Percentiles rank a stretch among this genome's conserved stretches.
Conservation (phyloP, 2,797 vertebrate species). For the Melanotaenia trifasciata region DNA sequence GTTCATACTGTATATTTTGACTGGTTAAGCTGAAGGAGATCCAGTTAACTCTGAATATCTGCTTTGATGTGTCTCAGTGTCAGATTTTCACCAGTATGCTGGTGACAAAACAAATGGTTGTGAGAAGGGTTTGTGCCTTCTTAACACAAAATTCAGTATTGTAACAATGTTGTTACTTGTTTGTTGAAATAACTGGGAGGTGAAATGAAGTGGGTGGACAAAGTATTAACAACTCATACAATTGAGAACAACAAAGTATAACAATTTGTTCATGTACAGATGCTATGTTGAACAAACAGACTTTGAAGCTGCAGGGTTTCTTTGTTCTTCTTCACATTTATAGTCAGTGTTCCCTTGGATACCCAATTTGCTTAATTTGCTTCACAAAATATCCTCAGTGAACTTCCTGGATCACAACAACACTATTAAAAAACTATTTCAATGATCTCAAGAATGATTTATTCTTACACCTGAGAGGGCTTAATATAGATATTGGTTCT, state of each 20-base stretch:
- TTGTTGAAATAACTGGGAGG: background rate
- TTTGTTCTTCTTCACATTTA: background rate
- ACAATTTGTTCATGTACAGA: background rate
- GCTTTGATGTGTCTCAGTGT: background rate
- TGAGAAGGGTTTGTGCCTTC: background rate
- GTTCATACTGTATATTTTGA: background rate
- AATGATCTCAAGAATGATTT: too few species aligned
- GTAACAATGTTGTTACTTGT: background rate
- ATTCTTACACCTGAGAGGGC: background rate
- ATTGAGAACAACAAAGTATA: background rate
- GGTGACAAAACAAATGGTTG: background rate
- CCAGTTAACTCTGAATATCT: background rate
- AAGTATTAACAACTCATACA: fast-evolving
- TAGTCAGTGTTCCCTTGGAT: background rate
- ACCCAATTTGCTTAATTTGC: slow-evolving; percentile 34
- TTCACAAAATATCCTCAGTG: slow-evolving; percentile 24
- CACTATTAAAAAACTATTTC: too few species aligned
- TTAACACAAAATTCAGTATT: background rate
- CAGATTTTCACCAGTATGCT: background rate
- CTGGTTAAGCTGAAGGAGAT: background rate
- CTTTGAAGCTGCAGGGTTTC: background rate
- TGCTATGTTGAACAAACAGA: background rate
- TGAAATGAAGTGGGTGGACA: background rate
- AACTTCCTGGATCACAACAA: slow-evolving; percentile 10
- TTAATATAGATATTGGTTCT: slow-evolving; percentile 1